Percentiles rank a stretch among this genome's conserved stretches.
phyloP scores from a whole-genome alignment of 2,113 vertebrate genomes.

The Trichomycterus rosablanca region DNA sequence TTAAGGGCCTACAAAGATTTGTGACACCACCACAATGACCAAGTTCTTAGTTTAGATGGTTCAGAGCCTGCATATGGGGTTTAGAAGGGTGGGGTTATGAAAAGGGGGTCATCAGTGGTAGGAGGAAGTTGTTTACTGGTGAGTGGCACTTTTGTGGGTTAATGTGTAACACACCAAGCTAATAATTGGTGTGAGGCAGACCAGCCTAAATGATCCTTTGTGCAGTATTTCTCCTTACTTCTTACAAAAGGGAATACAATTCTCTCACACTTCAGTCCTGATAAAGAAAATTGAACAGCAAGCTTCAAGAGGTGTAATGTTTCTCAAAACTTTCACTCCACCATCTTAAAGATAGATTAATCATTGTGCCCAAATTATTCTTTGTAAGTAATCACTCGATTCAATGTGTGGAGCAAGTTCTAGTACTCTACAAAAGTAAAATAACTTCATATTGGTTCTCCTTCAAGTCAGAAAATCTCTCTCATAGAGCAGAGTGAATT shows the following conservation, averaged over 20 bases:
- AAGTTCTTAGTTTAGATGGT: no score
- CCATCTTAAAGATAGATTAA: slow-evolving; percentile 56
- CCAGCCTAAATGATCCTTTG: no score
- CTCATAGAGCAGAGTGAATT: slow-evolving; percentile 55
- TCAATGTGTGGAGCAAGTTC: slow-evolving; percentile 59
- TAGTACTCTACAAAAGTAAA: slow-evolving; percentile 54
- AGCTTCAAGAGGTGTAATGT: slow-evolving; percentile 54
- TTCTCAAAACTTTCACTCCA: slow-evolving; percentile 59
- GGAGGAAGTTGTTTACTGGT: no score
- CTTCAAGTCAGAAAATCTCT: slow-evolving; percentile 51
- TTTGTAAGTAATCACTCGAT: slow-evolving; percentile 66
- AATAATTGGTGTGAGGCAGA: no score
- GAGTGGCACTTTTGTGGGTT: no score
- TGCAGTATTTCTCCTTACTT: slow-evolving; percentile 22
- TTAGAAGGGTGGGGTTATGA: no score
- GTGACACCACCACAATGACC: no score
- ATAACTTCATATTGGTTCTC: slow-evolving; percentile 53
- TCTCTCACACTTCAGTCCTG: slow-evolving; percentile 49
- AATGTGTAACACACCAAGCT: no score
- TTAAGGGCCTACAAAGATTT: no score
- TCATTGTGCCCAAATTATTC: slow-evolving; percentile 60
- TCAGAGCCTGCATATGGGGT: no score
- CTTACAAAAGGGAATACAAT: slow-evolving; percentile 53
- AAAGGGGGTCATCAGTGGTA: no score
- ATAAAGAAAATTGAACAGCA: slow-evolving; percentile 50